Conservation (phyloP, 2,113 vertebrate genomes). For the Hippocampus barbouri region DNA sequence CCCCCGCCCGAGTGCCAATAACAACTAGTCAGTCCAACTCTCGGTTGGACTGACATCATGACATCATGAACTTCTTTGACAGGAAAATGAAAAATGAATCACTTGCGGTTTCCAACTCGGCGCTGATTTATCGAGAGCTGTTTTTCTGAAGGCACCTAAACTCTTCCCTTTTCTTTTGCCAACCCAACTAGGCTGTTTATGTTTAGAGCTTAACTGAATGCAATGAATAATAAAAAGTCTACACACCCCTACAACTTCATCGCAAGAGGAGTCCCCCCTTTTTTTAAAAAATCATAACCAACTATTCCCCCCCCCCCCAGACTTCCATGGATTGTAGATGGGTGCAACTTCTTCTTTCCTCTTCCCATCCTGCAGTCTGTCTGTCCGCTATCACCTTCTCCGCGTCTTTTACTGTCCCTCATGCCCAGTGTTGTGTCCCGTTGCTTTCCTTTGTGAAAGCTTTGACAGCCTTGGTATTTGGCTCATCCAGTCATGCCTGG, state of each 20-base stretch:
- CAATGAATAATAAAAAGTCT: too few species aligned
- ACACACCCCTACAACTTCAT: too few species aligned
- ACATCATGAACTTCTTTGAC: background rate
- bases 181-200: background rate
- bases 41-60: background rate
- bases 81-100: background rate
- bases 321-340: background rate
- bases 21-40: background rate
- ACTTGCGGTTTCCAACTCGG: background rate
- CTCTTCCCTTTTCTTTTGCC: background rate
- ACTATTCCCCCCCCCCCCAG: background rate
- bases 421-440: conserved; percentile 19
- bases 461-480: conserved; percentile 61
- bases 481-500: conserved; percentile 50
- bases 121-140: background rate
- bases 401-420: conserved; percentile 14
- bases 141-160: background rate
- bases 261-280: too few species aligned
- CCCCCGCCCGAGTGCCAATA: background rate
- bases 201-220: background rate
- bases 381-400: conserved; percentile 4
- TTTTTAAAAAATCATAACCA: too few species aligned
- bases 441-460: conserved; percentile 42
- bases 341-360: background rate
- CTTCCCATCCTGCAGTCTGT: conserved; percentile 3